Evolutionary conservation across 2,888 invertebrate species (phyloP), one percentile per base, ranked within the genome.

Genomic region (Athalia rosae): DNA sequence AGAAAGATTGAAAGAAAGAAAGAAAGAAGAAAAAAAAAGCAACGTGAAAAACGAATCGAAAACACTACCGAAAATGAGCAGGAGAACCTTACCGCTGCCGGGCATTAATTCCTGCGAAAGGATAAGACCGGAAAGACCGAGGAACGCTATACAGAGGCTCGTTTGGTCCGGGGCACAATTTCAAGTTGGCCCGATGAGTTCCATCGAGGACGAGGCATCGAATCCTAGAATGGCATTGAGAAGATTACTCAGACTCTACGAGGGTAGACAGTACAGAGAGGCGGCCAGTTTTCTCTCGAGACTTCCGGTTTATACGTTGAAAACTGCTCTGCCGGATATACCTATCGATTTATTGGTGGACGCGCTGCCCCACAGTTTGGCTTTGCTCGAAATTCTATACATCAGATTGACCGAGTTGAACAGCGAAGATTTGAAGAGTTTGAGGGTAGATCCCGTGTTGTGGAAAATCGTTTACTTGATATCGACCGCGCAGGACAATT

Each of bases 291-390:
- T 97, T 78, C 92, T 98, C 80, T 93, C 95, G 63, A 92, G 96
- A 62, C 91, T 98, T 15, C 96, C 96, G 4, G 94, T 95, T 59
- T 94, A 95, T 0, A 96, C 97, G 3, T 92, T 98, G 82, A 94
- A 95, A 80, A 93, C 94, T 3, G 94, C 95, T 1, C 93, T 95
- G 0, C 90, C 93, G 0, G 97, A 97, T 81, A 91, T 98, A 81
- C 98, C 98, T 0, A 93, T 97, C 74, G 97, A 97, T 88, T 91
- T 97, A 82, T 92, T 98, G 83, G 94, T 97, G n/a, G 97, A 97
- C 83, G 95, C 97, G 3, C 91, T 98, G 89, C 98, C 98, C 0
- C 96, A 96, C 88, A 96, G 96, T 15, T 93, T 98, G 2, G 95
- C 95, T 83, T 92, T 98, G 67, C 91, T 98, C 83, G 98, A 98